A percentile compares a stretch with the other conserved stretches of the same genome.
Evolutionary conservation across 2,113 vertebrate species (phyloP).

Genomic region (Genyomyrus donnyi): DNA sequence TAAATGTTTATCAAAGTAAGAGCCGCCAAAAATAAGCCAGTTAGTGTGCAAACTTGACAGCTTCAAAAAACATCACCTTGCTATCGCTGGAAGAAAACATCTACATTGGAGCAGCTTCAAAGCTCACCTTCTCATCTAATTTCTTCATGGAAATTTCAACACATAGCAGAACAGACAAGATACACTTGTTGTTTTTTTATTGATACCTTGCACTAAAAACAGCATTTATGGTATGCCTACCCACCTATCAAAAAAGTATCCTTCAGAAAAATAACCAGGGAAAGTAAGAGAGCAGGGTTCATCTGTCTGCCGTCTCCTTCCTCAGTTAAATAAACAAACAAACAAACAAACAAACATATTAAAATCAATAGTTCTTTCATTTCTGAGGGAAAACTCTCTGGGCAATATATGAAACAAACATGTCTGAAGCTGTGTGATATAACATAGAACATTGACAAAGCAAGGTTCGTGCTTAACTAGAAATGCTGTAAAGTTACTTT

Average conservation of each 20-base stretch:
- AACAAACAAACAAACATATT: background rate
- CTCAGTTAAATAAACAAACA: background rate
- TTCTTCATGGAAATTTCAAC: background rate
- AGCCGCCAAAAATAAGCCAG: conserved; percentile 46
- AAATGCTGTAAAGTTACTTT: background rate
- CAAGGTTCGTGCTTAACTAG: background rate
- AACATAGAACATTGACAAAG: background rate
- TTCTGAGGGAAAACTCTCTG: background rate
- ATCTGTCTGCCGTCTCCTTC: background rate
- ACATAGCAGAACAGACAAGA: conserved; percentile 21
- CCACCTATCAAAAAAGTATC: background rate
- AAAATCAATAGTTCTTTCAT: background rate
- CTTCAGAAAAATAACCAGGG: background rate
- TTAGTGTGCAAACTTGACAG: conserved; percentile 47
- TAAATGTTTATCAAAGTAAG: conserved; percentile 44
- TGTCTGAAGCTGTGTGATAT: background rate
- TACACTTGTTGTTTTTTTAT: background rate
- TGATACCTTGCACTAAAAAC: background rate
- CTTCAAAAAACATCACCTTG: conserved; percentile 50
- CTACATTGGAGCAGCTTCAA: conserved; percentile 35
- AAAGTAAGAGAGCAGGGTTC: background rate
- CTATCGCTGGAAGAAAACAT: conserved; percentile 51
- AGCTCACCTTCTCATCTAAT: background rate
- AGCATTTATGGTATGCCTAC: background rate
- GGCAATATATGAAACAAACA: background rate